Evolutionary conservation across 2,113 vertebrate species (phyloP).

Genomic region (Prunella himalayana): DNA sequence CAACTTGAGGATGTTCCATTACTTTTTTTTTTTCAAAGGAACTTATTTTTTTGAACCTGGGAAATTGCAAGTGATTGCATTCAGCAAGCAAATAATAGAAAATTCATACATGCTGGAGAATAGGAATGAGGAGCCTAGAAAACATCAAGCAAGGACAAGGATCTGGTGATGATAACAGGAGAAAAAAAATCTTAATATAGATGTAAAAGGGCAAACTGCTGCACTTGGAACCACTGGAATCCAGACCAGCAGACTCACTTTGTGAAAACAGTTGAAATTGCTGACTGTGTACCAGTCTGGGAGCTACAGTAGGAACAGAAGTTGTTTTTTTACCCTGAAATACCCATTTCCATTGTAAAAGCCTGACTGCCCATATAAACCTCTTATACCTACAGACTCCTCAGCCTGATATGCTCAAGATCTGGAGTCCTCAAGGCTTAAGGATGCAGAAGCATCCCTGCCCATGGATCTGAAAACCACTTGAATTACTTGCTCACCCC

Average conservation of each 20-base stretch:
- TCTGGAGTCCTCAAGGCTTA: neutral
- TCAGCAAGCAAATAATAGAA: constrained; percentile 59
- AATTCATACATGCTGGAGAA: constrained; percentile 14
- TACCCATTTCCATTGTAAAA: neutral
- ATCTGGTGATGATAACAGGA: neutral
- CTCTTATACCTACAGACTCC: neutral
- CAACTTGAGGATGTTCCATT: constrained; percentile 67
- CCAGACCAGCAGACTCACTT: neutral
- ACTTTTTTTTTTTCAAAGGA: constrained; percentile 61
- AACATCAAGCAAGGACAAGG: constrained; percentile 26
- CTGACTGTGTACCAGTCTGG: neutral
- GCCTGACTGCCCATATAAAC: neutral
- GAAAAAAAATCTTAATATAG: neutral
- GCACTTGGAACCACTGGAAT: neutral
- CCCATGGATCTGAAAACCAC: neutral
- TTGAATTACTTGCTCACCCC: neutral
- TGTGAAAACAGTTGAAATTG: neutral
- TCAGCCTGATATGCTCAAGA: neutral
- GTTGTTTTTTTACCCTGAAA: neutral
- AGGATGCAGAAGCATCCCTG: neutral
- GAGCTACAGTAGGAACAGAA: neutral
- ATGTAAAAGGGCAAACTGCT: neutral
- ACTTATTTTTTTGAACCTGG: constrained; percentile 58
- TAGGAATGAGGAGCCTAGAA: constrained; percentile 46
- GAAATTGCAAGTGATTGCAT: constrained; percentile 67